These are phyloP conservation scores for Calcarius lapponicus DNA, from an alignment of 2,797 vertebrate species.

Conservation along the genomic window DNA sequence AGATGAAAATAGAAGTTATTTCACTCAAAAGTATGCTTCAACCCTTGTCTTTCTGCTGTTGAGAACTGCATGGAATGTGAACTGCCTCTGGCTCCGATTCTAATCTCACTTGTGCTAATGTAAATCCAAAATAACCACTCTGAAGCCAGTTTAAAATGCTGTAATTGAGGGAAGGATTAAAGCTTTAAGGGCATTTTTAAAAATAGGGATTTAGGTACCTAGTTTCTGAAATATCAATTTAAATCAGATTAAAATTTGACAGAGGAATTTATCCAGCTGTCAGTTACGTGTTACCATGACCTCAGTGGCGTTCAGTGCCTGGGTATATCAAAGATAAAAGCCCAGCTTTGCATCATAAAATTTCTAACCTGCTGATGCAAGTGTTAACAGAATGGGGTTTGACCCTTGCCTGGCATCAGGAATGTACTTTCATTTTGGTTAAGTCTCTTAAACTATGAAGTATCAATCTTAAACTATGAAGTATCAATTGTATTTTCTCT, in stretches of 20 bases:
- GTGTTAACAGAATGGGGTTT: background rate
- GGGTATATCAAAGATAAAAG: background rate
- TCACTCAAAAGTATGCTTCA: background rate
- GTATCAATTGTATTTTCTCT: background rate
- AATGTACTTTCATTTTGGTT: background rate
- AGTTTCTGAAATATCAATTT: background rate
- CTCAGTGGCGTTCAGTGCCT: background rate
- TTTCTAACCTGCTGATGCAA: background rate
- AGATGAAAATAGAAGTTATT: background rate
- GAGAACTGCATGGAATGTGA: background rate
- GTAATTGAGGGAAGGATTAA: constrained; percentile 44
- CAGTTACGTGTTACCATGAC: background rate
- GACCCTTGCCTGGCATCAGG: background rate
- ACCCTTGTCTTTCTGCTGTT: background rate
- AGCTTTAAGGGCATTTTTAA: background rate
- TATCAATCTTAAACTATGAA: background rate
- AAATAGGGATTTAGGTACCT: background rate
- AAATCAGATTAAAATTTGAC: constrained; percentile 32
- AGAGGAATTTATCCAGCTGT: background rate
- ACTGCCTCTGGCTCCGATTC: background rate
- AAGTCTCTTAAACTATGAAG: background rate
- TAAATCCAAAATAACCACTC: constrained; percentile 28
- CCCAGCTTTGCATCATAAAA: background rate
- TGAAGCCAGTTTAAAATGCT: constrained; percentile 24
- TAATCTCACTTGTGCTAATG: constrained; percentile 1